These are phyloP conservation scores for Todiramphus saurophagus DNA, from an alignment of 2,113 vertebrate genomes.

Conservation along the genomic window DNA sequence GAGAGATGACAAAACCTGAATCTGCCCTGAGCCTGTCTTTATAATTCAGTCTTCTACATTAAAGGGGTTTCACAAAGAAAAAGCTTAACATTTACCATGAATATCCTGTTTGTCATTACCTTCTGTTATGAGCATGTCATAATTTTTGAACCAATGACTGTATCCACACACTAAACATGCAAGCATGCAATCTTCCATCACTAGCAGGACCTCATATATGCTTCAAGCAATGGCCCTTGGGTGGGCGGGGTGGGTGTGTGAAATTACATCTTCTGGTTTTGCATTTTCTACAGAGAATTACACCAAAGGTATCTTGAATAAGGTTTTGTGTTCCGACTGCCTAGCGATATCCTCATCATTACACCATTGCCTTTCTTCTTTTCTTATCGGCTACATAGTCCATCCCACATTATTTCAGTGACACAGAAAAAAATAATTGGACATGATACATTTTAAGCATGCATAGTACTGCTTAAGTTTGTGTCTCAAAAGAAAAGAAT, in stretches of 20 bases:
- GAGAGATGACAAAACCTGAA: not conserved
- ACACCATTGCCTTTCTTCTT: not conserved
- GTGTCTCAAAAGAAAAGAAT: not conserved
- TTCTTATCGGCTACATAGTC: not conserved
- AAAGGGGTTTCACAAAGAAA: not conserved
- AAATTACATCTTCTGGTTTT: not conserved
- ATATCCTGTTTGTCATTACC: not conserved
- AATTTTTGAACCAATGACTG: not conserved
- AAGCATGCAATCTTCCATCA: not conserved
- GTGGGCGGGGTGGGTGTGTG: fast-evolving
- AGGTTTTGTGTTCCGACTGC: not conserved
- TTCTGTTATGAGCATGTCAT: not conserved
- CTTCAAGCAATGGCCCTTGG: not conserved
- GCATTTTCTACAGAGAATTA: not conserved
- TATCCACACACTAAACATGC: not conserved
- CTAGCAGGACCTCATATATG: not conserved
- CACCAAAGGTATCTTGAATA: not conserved
- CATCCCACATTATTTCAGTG: not conserved
- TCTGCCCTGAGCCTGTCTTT: not conserved
- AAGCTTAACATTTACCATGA: not conserved
- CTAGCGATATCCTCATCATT: not conserved
- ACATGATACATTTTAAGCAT: not conserved
- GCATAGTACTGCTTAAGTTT: not conserved
- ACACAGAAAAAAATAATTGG: not conserved
- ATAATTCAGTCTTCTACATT: not conserved